These are phyloP conservation scores for Solenopsis invicta DNA, from an alignment of 1,140 invertebrate genomes.

Conservation along the genomic window DNA sequence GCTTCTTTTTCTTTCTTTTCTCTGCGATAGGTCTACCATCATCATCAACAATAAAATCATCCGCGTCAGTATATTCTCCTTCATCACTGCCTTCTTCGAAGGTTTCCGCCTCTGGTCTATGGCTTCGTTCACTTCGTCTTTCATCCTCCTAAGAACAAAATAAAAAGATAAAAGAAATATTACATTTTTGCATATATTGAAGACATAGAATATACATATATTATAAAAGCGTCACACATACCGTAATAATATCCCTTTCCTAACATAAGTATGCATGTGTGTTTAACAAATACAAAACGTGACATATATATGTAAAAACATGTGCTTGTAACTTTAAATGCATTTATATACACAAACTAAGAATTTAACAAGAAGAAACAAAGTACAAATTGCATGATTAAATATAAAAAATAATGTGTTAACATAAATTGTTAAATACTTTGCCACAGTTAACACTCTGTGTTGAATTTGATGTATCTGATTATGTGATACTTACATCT, in stretches of 20 bases:
- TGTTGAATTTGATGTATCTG: not conserved
- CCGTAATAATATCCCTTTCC: slow-evolving; percentile 80
- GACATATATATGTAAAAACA: slow-evolving; percentile 47
- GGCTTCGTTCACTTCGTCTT: slow-evolving; percentile 90
- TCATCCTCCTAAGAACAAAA: slow-evolving; percentile 91
- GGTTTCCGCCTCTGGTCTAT: slow-evolving; percentile 89
- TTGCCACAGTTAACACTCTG: slow-evolving; percentile 19
- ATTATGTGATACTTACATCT: slow-evolving; percentile 89
- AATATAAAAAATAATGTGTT: not conserved
- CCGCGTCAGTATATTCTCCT: slow-evolving; percentile 94
- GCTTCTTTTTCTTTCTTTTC: slow-evolving; percentile 94
- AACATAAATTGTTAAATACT: not conserved
- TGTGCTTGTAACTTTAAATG: not conserved
- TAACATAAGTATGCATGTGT: slow-evolving; percentile 69
- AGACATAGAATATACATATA: not conserved
- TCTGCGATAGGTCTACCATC: slow-evolving; percentile 96
- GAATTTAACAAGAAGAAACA: not conserved
- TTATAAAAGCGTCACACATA: slow-evolving; percentile 69
- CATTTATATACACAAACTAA: not conserved
- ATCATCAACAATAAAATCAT: slow-evolving; percentile 99
- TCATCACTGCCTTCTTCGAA: slow-evolving; percentile 93
- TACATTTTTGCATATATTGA: not conserved
- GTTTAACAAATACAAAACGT: slow-evolving; percentile 49
- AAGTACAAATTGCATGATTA: slow-evolving; percentile 1
- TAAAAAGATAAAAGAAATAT: slow-evolving; percentile 6